These are phyloP conservation scores for Pipra filicauda DNA, from an alignment of 2,113 vertebrate species.

Conservation along the genomic window DNA sequence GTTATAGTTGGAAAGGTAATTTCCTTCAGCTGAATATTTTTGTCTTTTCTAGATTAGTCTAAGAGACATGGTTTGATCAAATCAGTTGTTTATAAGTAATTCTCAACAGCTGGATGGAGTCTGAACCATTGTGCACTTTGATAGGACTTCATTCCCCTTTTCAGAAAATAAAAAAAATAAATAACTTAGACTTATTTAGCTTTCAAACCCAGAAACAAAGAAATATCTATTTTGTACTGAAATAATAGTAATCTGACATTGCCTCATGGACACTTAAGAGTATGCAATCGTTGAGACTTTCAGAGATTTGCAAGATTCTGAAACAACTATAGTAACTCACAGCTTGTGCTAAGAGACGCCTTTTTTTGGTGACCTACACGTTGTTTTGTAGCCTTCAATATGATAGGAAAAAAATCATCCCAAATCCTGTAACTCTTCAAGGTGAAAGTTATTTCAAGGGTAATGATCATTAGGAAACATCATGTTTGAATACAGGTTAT, in stretches of 20 bases:
- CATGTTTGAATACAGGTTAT: neutral
- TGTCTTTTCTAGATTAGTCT: constrained; percentile 16
- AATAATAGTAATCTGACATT: neutral
- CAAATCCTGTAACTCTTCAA: neutral
- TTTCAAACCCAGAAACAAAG: neutral
- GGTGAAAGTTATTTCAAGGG: neutral
- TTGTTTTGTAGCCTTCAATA: neutral
- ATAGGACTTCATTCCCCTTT: neutral
- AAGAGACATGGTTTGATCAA: constrained; percentile 2
- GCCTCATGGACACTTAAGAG: neutral
- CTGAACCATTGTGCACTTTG: neutral
- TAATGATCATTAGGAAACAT: neutral
- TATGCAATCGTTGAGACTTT: neutral
- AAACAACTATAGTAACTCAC: neutral
- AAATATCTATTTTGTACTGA: neutral
- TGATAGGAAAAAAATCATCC: neutral
- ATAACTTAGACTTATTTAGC: neutral
- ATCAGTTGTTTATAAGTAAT: constrained; percentile 1
- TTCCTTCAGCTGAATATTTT: constrained; percentile 52
- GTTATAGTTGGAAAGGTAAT: constrained; percentile 50
- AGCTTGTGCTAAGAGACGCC: neutral
- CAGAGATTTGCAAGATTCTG: neutral
- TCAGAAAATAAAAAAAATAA: neutral
- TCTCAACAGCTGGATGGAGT: neutral
- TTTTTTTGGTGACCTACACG: neutral